Evolutionary conservation across 2,113 vertebrate genomes (phyloP).

Genomic region (Poecilia latipinna): DNA sequence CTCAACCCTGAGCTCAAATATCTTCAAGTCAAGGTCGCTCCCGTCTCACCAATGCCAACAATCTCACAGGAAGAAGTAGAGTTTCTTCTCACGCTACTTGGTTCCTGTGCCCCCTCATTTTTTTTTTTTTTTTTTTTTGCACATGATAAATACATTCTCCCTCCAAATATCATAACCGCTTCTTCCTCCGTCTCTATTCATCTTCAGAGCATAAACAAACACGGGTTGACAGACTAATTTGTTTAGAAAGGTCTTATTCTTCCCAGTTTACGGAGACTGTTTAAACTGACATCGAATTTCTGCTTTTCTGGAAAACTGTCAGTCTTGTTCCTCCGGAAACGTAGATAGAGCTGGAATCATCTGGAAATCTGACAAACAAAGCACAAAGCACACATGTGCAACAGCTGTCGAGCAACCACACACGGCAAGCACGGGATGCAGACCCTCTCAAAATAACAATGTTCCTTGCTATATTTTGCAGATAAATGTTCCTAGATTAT

Average conservation of each 20-base stretch:
- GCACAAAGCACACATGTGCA: background rate
- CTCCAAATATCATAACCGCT: constrained; percentile 47
- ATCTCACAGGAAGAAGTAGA: constrained; percentile 41
- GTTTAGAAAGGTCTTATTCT: constrained; percentile 29
- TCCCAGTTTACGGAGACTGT: constrained; percentile 24
- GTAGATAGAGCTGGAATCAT: constrained; percentile 5
- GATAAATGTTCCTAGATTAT: too few relatives aligned
- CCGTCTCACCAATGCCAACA: constrained; percentile 46
- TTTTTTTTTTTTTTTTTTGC: background rate
- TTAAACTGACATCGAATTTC: constrained; percentile 4
- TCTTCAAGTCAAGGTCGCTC: constrained; percentile 62
- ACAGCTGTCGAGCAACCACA: background rate
- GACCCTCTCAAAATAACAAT: background rate
- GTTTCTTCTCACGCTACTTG: constrained; percentile 59
- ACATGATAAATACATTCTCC: constrained; percentile 44
- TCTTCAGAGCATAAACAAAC: constrained; percentile 61
- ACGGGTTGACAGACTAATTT: constrained; percentile 49
- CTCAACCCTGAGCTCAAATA: constrained; percentile 10
- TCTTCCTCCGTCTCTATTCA: constrained; percentile 43
- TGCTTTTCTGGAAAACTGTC: constrained; percentile 11
- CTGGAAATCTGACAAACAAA: background rate
- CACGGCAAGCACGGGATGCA: background rate
- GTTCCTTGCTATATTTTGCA: background rate
- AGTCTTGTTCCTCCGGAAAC: constrained; percentile 13
- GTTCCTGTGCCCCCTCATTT: constrained; percentile 13